Conservation (phyloP, 2,113 vertebrate species). For the Oncorhynchus kisutch region DNA sequence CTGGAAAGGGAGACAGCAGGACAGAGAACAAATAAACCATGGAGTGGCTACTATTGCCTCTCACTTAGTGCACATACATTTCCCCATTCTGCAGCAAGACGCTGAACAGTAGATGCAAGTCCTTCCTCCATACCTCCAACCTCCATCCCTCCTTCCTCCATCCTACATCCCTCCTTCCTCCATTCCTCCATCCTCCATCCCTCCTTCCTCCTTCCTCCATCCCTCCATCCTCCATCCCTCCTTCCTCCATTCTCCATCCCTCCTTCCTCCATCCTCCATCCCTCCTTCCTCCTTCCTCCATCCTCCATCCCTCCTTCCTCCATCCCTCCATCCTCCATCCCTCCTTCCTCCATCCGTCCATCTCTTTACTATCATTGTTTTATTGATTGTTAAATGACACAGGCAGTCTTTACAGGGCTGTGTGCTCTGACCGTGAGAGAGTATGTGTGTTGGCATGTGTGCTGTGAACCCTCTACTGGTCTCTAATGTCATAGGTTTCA, state of each 20-base stretch:
- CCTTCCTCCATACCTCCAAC: background rate
- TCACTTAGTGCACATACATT: conserved; percentile 55
- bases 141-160: background rate
- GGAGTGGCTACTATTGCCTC: conserved; percentile 39
- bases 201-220: conserved; percentile 4
- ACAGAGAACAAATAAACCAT: conserved; percentile 49
- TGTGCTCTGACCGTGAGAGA: conserved; percentile 21
- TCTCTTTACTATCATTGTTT: conserved; percentile 40
- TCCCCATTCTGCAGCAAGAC: conserved; percentile 62
- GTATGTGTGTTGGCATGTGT: conserved; percentile 40
- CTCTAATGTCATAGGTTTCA: background rate
- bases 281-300: conserved; percentile 8
- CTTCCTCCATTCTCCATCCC: background rate
- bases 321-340: background rate
- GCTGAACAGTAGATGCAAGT: conserved; percentile 42
- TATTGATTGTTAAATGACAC: conserved; percentile 75
- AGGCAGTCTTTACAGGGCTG: conserved; percentile 30
- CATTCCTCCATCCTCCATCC: too few relatives aligned
- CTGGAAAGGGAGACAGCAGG: conserved; percentile 35
- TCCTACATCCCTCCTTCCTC: background rate
- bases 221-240: background rate
- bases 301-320: too few relatives aligned
- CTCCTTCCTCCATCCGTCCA: background rate
- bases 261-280: background rate
- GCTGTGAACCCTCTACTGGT: background rate